Evolutionary conservation across 2,797 vertebrate genomes (phyloP).

Genomic region (Pseudochirops cupreus): DNA sequence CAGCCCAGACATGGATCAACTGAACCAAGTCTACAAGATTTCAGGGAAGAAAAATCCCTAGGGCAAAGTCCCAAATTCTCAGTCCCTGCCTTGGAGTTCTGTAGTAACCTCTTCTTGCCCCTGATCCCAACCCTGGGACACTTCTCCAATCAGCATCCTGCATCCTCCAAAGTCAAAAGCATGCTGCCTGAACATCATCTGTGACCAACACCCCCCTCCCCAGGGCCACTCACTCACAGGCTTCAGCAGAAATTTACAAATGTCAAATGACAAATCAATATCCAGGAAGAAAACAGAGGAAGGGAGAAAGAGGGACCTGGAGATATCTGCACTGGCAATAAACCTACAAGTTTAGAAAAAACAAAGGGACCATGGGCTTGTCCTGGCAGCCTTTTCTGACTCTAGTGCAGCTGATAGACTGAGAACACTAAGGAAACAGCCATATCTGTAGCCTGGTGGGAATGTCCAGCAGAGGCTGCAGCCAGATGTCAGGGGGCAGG

Average conservation of each 20-base stretch:
- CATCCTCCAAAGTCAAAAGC: background rate
- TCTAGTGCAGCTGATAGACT: background rate
- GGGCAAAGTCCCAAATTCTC: background rate
- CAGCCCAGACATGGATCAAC: background rate
- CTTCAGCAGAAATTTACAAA: background rate
- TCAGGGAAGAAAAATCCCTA: too few relatives aligned
- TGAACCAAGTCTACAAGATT: too few relatives aligned
- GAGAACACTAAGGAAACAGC: background rate
- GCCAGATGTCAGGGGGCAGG: background rate
- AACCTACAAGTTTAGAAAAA: background rate
- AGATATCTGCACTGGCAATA: background rate
- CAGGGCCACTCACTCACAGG: background rate
- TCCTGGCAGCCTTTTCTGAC: slow-evolving; percentile 57
- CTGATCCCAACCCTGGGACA: background rate
- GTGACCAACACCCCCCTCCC: background rate
- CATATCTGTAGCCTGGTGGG: slow-evolving; percentile 29
- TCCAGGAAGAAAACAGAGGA: background rate
- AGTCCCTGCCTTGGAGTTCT: too few relatives aligned
- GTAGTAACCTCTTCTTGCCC: background rate
- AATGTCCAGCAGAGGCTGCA: background rate
- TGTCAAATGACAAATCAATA: background rate
- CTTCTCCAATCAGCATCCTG: background rate
- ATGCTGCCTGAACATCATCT: background rate
- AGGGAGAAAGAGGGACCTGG: background rate
- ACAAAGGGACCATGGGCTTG: background rate